These are phyloP conservation scores for Furnarius figulus DNA, from an alignment of 2,113 vertebrate genomes.

Conservation along the genomic window DNA sequence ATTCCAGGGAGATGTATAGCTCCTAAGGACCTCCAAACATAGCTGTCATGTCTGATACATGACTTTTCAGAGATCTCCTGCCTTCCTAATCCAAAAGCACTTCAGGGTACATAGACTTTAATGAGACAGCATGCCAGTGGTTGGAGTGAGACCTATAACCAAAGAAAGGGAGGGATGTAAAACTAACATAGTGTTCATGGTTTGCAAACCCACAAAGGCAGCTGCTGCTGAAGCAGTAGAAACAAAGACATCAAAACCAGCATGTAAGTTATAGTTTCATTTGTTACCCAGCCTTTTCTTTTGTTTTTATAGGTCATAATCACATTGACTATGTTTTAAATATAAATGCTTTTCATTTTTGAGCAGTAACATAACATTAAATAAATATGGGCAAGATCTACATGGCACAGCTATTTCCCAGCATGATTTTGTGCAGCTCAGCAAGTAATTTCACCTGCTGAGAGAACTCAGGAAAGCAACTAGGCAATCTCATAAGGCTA, in stretches of 20 bases:
- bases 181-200: background rate
- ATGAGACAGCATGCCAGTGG: background rate
- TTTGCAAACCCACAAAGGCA: conserved; percentile 2
- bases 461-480: conserved; percentile 27
- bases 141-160: background rate
- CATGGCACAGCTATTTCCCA: conserved; percentile 5
- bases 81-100: background rate
- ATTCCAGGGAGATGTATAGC: background rate
- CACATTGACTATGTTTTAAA: conserved; percentile 15
- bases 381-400: conserved; percentile 31
- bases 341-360: conserved; percentile 36
- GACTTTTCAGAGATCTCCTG: background rate
- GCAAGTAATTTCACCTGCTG: conserved; percentile 40
- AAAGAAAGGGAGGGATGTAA: background rate
- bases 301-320: conserved; percentile 42
- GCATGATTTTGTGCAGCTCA: conserved; percentile 25
- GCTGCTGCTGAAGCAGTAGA: background rate
- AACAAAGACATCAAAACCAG: background rate
- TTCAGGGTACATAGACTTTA: background rate
- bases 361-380: conserved; percentile 28
- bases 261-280: conserved; percentile 14
- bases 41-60: background rate
- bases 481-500: conserved; percentile 2
- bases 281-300: conserved; percentile 2
- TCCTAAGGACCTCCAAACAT: background rate